A percentile compares a stretch with the other conserved stretches of the same genome.
Conservation (phyloP, 2,888 invertebrate species). For the Cylindroiulus punctatus region DNA sequence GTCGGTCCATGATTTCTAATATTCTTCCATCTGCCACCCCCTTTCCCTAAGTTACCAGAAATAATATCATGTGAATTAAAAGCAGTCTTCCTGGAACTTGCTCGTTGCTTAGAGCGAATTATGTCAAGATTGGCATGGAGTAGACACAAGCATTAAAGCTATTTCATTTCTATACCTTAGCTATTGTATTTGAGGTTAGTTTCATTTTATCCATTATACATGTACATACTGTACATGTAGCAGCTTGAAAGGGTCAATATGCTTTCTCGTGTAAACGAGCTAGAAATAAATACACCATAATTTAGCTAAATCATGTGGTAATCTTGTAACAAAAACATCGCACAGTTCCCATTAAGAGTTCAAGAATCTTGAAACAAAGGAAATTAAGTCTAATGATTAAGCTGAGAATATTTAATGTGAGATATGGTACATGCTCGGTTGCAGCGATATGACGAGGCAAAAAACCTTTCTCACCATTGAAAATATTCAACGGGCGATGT, state of each 20-base stretch:
- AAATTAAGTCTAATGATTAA: background rate
- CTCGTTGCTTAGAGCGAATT: too few relatives aligned
- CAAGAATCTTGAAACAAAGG: constrained; percentile 25
- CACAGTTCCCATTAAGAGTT: constrained; percentile 34
- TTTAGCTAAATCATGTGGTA: constrained; percentile 22
- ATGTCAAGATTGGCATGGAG: background rate
- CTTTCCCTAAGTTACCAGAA: too few relatives aligned
- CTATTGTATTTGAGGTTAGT: background rate
- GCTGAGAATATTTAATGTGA: background rate
- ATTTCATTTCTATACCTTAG: background rate
- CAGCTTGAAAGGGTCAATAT: background rate
- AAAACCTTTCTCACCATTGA: background rate
- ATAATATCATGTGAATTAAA: too few relatives aligned
- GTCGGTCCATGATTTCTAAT: too few relatives aligned
- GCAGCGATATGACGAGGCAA: background rate
- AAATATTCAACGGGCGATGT: background rate
- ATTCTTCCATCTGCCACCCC: too few relatives aligned
- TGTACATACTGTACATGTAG: background rate
- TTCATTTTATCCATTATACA: background rate
- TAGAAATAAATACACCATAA: background rate
- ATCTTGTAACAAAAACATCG: constrained; percentile 15
- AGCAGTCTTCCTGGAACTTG: too few relatives aligned
- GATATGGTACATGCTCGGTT: background rate
- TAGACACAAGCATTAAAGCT: background rate
- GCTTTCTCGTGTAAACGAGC: constrained; percentile 6